Base-by-base conservation (phyloP, 1,140 invertebrate genomes). In the Zaprionus ghesquierei region DNA sequence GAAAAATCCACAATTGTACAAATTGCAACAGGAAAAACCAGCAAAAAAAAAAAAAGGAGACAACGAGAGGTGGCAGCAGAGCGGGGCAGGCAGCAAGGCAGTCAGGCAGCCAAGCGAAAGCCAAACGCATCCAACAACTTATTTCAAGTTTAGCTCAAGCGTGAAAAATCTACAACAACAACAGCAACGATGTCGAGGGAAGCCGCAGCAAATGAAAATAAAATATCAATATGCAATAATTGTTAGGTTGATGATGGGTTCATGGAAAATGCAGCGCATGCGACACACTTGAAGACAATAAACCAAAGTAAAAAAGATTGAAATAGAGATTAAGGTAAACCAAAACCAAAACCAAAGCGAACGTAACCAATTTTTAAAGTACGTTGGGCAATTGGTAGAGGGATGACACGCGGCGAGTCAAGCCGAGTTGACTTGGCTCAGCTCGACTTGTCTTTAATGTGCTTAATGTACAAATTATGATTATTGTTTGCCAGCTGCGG, bases 391-490 rank as follows among this genome's bases (percentile, higher is more conserved):
- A 87, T 74, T 56, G 35, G 27, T 6, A 29, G 27, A 68, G 6
- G 13, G 53, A 65, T 69, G 64, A 31, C 35, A 50, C 64, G 54
- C 53, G 31, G 31, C 44, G 56, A 50, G 29, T 64, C 33, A 9
- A n/a, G 56, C 63, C 13, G 33, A 35, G 33, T 62, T 69, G 35
- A 49, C 64, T 53, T 62, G 53, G 23, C n/a, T 41, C n/a, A 41
- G 35, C 35, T 41, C 35, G n/a, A 15, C 75, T 25, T 20, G 60
- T 68, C 74, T 22, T 59, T 89, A 89, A 89, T 89, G 84, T 70
- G 77, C 74, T 81, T 89, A 89, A 89, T 80, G 80, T 84, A 78
- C 77, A 84, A 89, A 89, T 89, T 89, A 89, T 79, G 61, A 73
- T 76, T 76, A 64, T 50, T 75, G 50, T 49, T 18, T 23, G 29